Evolutionary conservation across 2,113 vertebrate genomes (phyloP).

Genomic region (Plecturocebus donacophilus): DNA sequence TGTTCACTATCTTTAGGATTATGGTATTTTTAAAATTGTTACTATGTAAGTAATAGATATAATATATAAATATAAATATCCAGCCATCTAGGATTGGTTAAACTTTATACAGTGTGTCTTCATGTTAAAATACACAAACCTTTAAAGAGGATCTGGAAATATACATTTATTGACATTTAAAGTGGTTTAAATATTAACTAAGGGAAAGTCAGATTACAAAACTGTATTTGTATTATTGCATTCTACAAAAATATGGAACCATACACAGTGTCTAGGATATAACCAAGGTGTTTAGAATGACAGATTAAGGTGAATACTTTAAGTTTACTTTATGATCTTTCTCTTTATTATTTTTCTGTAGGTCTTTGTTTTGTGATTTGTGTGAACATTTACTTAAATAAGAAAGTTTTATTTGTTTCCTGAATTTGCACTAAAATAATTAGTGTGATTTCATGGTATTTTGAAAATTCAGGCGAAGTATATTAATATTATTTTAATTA

Average conservation of each 20-base stretch:
- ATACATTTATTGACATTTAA: background rate
- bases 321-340: background rate
- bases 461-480: background rate
- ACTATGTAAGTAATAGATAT: background rate
- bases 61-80: background rate
- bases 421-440: slow-evolving; percentile 9
- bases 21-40: background rate
- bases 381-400: background rate
- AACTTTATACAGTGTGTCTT: background rate
- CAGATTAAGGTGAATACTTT: background rate
- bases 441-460: background rate
- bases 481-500: slow-evolving; percentile 10
- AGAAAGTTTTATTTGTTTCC: slow-evolving; percentile 18
- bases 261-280: background rate
- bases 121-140: background rate
- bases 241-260: background rate
- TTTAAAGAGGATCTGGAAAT: background rate
- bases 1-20: background rate
- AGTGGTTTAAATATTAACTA: background rate
- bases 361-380: background rate
- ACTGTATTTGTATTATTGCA: background rate
- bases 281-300: background rate
- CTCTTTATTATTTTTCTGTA: background rate
- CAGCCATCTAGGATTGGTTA: background rate
- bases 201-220: background rate